phyloP scores from a whole-genome alignment of 2,113 vertebrate genomes.

The Misgurnus anguillicaudatus region DNA sequence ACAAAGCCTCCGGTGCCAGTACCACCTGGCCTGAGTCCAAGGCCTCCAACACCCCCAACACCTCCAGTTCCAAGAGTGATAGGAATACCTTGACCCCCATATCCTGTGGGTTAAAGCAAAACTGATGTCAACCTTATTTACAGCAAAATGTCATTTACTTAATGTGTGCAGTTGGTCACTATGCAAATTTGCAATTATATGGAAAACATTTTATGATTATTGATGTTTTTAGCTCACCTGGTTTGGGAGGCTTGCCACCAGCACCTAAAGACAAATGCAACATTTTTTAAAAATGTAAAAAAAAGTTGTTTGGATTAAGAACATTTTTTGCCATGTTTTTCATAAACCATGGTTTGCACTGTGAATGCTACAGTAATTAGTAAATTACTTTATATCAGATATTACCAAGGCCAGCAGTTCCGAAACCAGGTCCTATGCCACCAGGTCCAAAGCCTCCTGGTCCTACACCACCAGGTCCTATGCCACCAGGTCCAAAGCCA shows the following conservation, averaged over 20 bases:
- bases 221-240: conserved; percentile 17
- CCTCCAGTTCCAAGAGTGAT: conserved; percentile 53
- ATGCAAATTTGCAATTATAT: background rate
- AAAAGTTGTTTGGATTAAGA: background rate
- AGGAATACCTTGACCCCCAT: conserved; percentile 28
- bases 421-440: conserved; percentile 23
- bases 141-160: background rate
- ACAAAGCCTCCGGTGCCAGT: conserved; percentile 41
- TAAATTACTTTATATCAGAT: background rate
- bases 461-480: conserved; percentile 34
- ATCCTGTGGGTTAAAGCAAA: conserved; percentile 14
- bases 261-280: conserved; percentile 8
- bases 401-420: conserved; percentile 56
- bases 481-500: background rate
- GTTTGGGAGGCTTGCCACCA: conserved; percentile 42
- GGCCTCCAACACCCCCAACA: conserved; percentile 56
- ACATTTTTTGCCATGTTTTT: background rate
- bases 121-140: background rate
- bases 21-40: conserved; percentile 30
- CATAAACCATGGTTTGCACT: background rate
- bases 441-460: conserved; percentile 7
- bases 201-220: background rate
- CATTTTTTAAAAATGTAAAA: background rate
- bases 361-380: background rate
- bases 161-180: background rate